phyloP scores from a whole-genome alignment of 2,888 invertebrate genomes.

The Seira ritae region DNA sequence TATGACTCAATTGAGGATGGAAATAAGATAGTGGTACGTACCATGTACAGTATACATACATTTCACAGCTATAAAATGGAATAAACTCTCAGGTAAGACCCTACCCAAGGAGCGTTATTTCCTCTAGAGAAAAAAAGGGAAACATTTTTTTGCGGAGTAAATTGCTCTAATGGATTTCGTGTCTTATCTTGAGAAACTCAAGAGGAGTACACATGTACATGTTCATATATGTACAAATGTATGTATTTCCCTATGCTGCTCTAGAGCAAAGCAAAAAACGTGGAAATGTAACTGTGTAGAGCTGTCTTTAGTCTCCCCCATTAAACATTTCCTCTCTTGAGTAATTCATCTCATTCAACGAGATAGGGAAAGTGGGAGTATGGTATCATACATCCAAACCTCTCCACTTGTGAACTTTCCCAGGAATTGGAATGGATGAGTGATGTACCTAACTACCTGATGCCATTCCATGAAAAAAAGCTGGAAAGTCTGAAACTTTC shows the following conservation, averaged over 20 bases:
- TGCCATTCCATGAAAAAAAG: background rate
- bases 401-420: conserved; percentile 15
- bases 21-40: background rate
- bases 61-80: background rate
- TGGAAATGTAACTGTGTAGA: background rate
- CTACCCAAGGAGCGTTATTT: no score
- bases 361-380: background rate
- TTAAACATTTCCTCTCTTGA: background rate
- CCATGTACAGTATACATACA: background rate
- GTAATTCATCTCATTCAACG: conserved; percentile 5
- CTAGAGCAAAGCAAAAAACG: background rate
- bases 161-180: conserved; percentile 48
- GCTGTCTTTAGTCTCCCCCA: background rate
- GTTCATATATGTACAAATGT: no score
- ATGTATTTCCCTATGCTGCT: conserved; percentile 26
- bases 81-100: background rate
- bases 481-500: background rate
- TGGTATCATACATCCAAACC: background rate
- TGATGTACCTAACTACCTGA: conserved; percentile 44
- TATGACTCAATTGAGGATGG: background rate
- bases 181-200: conserved; percentile 25
- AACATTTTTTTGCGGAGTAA: conserved; percentile 29
- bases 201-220: no score
- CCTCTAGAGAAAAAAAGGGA: background rate
- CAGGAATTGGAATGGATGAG: conserved; percentile 4